These are phyloP conservation scores for Strigamia crassipes DNA, from an alignment of 2,888 invertebrate genomes.

Conservation along the genomic window DNA sequence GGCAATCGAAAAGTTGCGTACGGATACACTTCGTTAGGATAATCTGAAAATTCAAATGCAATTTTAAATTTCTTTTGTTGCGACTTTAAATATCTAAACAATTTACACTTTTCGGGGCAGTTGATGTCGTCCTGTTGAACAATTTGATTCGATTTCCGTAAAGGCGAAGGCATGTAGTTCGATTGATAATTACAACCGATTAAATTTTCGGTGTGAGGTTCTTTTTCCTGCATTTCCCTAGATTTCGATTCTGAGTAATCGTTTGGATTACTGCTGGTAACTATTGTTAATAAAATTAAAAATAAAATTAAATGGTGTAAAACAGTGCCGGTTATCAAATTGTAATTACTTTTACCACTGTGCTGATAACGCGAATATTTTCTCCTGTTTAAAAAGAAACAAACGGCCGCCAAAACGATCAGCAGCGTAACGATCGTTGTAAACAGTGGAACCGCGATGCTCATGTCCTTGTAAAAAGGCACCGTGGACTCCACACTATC, in stretches of 20 bases:
- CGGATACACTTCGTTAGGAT: conserved; percentile 58
- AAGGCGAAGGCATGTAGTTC: neutral
- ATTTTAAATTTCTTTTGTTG: too few species aligned
- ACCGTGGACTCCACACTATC: neutral
- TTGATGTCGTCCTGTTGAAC: neutral
- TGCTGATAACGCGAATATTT: conserved; percentile 44
- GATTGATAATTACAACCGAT: conserved; percentile 22
- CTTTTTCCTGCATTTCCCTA: conserved; percentile 33
- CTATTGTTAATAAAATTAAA: neutral
- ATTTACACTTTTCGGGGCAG: conserved; percentile 41
- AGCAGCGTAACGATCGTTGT: conserved; percentile 18
- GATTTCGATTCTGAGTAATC: conserved; percentile 36
- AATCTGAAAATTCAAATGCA: too few species aligned
- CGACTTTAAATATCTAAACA: too few species aligned
- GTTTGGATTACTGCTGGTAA: conserved; percentile 43
- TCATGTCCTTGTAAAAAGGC: conserved; percentile 45
- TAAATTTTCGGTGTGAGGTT: neutral
- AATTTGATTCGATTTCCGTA: conserved; percentile 25
- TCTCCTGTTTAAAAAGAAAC: conserved; percentile 33
- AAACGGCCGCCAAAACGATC: neutral
- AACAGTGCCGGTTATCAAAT: too few species aligned
- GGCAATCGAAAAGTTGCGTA: conserved; percentile 58
- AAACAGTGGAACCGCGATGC: conserved; percentile 38
- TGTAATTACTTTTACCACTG: conserved; percentile 36
- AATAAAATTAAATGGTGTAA: too few species aligned